Percentiles rank a stretch among this genome's conserved stretches.
These are phyloP conservation scores for Mystacornis crossleyi DNA, from an alignment of 2,113 vertebrate genomes.

Conservation along the genomic window DNA sequence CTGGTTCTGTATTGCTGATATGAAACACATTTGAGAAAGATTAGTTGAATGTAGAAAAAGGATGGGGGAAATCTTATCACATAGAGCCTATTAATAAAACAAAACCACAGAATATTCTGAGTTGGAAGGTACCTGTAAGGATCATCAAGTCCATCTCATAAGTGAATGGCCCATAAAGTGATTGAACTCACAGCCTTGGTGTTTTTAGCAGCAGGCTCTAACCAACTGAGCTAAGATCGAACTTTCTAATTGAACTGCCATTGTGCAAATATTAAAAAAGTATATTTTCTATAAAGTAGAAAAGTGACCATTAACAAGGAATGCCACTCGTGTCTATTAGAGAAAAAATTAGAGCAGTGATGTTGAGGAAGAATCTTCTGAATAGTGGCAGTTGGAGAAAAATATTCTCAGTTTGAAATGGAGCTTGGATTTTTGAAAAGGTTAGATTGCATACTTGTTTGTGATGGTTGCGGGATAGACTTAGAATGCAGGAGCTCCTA, in stretches of 20 bases:
- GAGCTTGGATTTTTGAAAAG: not conserved
- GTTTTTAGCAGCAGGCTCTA: not conserved
- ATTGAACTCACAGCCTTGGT: not conserved
- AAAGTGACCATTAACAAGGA: not conserved
- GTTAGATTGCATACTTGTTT: not conserved
- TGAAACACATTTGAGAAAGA: not conserved
- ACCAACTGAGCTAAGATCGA: not conserved
- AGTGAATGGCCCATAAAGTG: not conserved
- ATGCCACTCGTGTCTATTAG: not conserved
- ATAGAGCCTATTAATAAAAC: not conserved
- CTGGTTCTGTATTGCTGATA: not conserved
- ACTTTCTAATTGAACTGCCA: not conserved
- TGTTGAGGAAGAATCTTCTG: not conserved
- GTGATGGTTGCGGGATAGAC: not conserved
- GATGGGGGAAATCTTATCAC: not conserved
- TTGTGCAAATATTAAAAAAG: not conserved
- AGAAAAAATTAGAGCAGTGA: not conserved
- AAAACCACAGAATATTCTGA: not conserved
- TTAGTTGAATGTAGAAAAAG: not conserved
- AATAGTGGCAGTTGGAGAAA: not conserved
- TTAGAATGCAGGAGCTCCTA: not conserved
- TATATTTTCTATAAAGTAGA: not conserved
- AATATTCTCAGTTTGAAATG: not conserved
- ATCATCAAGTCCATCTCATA: not conserved
- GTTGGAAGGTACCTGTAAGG: not conserved